These are phyloP conservation scores for Penaeus monodon DNA, from an alignment of 2,888 invertebrate genomes.

Conservation along the genomic window DNA sequence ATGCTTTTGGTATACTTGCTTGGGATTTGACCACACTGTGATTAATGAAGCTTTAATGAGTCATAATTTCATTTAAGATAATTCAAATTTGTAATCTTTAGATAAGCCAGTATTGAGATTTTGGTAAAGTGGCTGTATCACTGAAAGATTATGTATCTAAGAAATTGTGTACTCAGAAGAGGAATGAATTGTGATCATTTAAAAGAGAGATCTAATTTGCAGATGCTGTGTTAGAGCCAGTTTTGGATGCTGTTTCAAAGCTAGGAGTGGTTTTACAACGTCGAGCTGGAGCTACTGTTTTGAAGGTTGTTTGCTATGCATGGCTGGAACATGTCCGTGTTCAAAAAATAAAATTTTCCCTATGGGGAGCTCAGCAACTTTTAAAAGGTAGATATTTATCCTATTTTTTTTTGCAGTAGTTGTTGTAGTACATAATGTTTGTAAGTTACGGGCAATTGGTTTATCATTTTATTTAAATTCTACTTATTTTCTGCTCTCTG, in stretches of 20 bases:
- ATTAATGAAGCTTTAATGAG: neutral
- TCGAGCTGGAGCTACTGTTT: conserved; percentile 81
- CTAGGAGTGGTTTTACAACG: conserved; percentile 72
- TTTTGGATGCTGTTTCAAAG: conserved; percentile 80
- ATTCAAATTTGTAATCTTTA: too few relatives aligned
- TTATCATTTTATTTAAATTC: too few relatives aligned
- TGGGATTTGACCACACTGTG: too few relatives aligned
- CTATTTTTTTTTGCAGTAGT: too few relatives aligned
- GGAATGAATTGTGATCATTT: neutral
- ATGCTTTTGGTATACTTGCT: neutral
- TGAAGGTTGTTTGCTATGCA: conserved; percentile 86
- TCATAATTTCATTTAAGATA: neutral
- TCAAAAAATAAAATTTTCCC: conserved; percentile 80
- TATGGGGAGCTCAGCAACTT: conserved; percentile 83
- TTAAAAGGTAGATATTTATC: conserved; percentile 57
- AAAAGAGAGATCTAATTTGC: conserved; percentile 62
- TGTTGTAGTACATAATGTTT: too few relatives aligned
- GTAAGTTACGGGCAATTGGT: too few relatives aligned
- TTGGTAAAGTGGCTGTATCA: too few relatives aligned
- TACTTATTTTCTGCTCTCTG: too few relatives aligned
- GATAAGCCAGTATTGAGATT: too few relatives aligned
- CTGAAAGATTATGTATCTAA: too few relatives aligned
- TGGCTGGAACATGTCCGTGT: conserved; percentile 89
- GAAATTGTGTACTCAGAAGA: neutral
- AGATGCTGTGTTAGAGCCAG: conserved; percentile 83